Percentiles rank a stretch among this genome's conserved stretches.
These are phyloP conservation scores for Zophobas atratus DNA, from an alignment of 1,140 invertebrate species.

Conservation along the genomic window DNA sequence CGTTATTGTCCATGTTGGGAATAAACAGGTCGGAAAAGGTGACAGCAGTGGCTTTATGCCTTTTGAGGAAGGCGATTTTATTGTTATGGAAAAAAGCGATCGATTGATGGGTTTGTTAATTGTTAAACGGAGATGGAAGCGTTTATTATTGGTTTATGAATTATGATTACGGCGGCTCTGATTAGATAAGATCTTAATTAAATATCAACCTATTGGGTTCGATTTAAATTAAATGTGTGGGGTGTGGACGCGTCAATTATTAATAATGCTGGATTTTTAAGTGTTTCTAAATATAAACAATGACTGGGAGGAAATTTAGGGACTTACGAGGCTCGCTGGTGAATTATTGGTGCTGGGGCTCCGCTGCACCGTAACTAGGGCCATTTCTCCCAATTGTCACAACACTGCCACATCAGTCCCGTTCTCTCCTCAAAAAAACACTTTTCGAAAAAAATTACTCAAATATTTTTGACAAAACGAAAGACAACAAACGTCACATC, in stretches of 20 bases:
- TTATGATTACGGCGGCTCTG: neutral
- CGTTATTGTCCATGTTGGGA: conserved; percentile 51
- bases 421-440: neutral
- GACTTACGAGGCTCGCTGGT: conserved; percentile 73
- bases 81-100: conserved; percentile 4
- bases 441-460: conserved; percentile 27
- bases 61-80: conserved; percentile 19
- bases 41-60: conserved; percentile 21
- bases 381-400: conserved; percentile 68
- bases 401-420: conserved; percentile 5
- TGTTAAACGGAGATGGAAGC: neutral
- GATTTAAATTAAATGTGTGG: neutral
- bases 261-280: neutral
- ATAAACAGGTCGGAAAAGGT: conserved; percentile 46
- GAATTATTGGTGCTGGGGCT: conserved; percentile 80
- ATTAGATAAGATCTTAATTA: conserved; percentile 32
- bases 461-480: conserved; percentile 48
- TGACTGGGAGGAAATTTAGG: conserved; percentile 17
- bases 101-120: neutral
- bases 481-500: conserved; percentile 56
- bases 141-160: no score
- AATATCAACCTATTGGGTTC: neutral
- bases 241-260: no score
- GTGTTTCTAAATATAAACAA: conserved; percentile 31
- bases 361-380: conserved; percentile 80